These are phyloP conservation scores for Rhinogobius similis DNA, from an alignment of 2,113 vertebrate genomes.

Conservation along the genomic window DNA sequence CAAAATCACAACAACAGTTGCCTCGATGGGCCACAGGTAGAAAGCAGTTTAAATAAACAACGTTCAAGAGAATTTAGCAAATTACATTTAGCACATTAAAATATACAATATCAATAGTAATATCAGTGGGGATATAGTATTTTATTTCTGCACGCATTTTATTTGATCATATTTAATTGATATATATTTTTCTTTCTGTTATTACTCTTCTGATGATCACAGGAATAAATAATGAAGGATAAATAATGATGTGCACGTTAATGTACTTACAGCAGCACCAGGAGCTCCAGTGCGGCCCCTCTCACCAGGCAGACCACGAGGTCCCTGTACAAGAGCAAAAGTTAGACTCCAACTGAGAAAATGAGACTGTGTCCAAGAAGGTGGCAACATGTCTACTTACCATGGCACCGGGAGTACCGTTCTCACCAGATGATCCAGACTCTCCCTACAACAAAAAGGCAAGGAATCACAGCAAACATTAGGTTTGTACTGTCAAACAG, in stretches of 20 bases:
- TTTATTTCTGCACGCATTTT: neutral
- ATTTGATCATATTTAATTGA: neutral
- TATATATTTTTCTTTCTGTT: too few species aligned
- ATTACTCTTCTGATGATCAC: neutral
- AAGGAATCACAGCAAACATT: too few species aligned
- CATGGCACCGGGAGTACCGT: slow-evolving; percentile 94
- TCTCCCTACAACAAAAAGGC: slow-evolving; percentile 83
- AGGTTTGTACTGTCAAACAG: neutral
- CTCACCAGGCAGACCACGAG: slow-evolving; percentile 94
- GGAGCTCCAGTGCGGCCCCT: slow-evolving; percentile 89
- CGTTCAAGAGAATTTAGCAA: too few species aligned
- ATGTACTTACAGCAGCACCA: slow-evolving; percentile 90
- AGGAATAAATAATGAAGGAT: too few species aligned
- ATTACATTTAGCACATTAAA: too few species aligned
- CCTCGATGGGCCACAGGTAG: too few species aligned
- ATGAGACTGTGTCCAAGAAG: neutral
- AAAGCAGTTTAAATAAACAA: too few species aligned
- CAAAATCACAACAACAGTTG: too few species aligned
- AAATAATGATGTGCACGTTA: neutral
- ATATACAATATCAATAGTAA: too few species aligned
- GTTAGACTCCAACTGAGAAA: neutral
- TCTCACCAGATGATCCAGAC: slow-evolving; percentile 89
- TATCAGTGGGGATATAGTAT: neutral
- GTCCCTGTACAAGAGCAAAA: slow-evolving; percentile 78
- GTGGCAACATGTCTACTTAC: slow-evolving; percentile 65